Evolutionary conservation across 1,140 invertebrate species (phyloP).

Genomic region (Caenorhabditis remanei): DNA sequence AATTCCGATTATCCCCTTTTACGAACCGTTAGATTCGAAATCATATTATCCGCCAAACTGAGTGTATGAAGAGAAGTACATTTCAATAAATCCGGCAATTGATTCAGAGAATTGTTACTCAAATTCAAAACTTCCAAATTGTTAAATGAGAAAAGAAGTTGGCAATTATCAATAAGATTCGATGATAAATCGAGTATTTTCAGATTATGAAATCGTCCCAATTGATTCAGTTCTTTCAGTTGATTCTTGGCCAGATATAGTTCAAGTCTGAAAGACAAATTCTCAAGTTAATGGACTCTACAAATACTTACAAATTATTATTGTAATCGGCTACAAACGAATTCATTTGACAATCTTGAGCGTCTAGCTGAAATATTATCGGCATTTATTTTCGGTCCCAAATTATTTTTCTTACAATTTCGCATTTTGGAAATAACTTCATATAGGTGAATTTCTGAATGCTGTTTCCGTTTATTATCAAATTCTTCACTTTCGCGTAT

Average conservation of each 20-base stretch:
- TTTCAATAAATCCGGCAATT: constrained; percentile 19
- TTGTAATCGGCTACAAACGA: constrained; percentile 23
- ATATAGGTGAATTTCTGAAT: constrained; percentile 35
- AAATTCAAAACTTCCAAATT: constrained; percentile 13
- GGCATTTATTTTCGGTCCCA: neutral
- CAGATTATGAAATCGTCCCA: constrained; percentile 5
- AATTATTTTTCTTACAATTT: constrained; percentile 12
- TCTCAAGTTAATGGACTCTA: neutral
- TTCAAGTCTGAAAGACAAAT: neutral
- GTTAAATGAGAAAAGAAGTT: neutral
- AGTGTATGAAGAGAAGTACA: neutral
- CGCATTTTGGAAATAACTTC: constrained; percentile 25
- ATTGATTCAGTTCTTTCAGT: constrained; percentile 35
- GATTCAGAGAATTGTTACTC: neutral
- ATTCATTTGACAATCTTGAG: constrained; percentile 29
- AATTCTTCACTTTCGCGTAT: constrained; percentile 8
- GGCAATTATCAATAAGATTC: neutral
- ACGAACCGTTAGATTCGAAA: neutral
- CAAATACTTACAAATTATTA: constrained; percentile 8
- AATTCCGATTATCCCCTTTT: too few species aligned
- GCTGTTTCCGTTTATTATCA: neutral
- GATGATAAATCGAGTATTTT: constrained; percentile 10
- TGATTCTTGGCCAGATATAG: neutral
- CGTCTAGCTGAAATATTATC: neutral
- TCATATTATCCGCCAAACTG: constrained; percentile 1